Base-by-base conservation (phyloP, 2,113 vertebrate genomes). In the Bolborhynchus lineola region DNA sequence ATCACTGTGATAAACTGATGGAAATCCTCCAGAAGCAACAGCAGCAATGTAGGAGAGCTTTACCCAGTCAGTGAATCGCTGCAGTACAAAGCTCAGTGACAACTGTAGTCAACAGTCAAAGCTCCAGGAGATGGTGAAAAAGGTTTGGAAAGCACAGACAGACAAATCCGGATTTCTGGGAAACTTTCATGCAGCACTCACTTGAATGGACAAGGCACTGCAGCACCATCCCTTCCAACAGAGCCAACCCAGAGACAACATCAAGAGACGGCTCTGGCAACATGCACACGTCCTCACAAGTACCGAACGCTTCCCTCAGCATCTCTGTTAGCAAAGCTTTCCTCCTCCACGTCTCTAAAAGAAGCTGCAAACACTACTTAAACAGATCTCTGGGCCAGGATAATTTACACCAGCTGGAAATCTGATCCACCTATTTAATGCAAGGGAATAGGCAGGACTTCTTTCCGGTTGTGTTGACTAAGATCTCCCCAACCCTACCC, bases 381-480 rank as follows among this genome's bases (percentile, higher is more conserved):
- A 90, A 65, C 19, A 64, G 57, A 69, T 47, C 84, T 35, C 18
- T 33, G 21, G 53, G 65, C 42, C 81, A 65, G 49, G 70, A 44
- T 82, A 87, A 93, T 77, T 85, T 23, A 88, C 53, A 84, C 53
- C 67, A 95, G 70, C 84, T 96, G 93, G 91, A 89, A 92, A 82
- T 41, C 28, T 49, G 67, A 92, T 37, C 90, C 62, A 85, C 28
- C 41, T 87, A 41, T 53, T 87, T 33, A 82, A 76, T 29, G 24
- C 49, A 82, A 65, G 18, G 39, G 41, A 96, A 90, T 10, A 91
- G 70, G 37, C 90, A 52, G 25, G 78, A 77, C n/a, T 89, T 79
- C 86, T 94, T 90, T 90, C 82, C 83, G 77, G 67, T n/a, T 82
- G 39, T 68, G 79, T 7, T 88, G 91, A 86, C 87, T 77, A 60